Percentiles rank a stretch among this genome's conserved stretches.
Evolutionary conservation across 2,797 vertebrate species (phyloP).

Genomic region (Chromis chromis): DNA sequence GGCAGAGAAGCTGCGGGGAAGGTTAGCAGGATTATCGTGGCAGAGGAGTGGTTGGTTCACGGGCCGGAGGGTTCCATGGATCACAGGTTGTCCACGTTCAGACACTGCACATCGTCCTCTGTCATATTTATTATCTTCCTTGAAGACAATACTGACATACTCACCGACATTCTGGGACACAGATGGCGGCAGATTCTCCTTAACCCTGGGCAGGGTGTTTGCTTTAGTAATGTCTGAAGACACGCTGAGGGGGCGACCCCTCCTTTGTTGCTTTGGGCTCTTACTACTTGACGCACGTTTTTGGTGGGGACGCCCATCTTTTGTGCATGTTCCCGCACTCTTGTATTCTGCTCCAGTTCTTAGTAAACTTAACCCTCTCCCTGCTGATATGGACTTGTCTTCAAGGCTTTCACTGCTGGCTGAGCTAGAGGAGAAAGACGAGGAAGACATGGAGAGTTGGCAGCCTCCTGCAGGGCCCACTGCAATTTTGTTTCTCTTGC

Average conservation of each 20-base stretch:
- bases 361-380: conserved; percentile 74
- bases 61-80: conserved; percentile 76
- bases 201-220: conserved; percentile 85
- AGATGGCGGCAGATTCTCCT: conserved; percentile 80
- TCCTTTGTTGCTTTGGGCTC: conserved; percentile 82
- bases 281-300: conserved; percentile 78
- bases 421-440: conserved; percentile 88
- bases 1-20: conserved; percentile 86
- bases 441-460: conserved; percentile 86
- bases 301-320: conserved; percentile 80
- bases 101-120: conserved; percentile 46
- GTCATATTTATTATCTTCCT: conserved; percentile 69
- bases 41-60: conserved; percentile 75
- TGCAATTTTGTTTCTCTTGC: conserved; percentile 79
- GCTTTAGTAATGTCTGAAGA: conserved; percentile 86
- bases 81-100: conserved; percentile 66
- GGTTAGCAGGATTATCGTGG: conserved; percentile 77
- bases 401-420: conserved; percentile 90
- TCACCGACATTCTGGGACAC: conserved; percentile 83
- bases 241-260: conserved; percentile 75
- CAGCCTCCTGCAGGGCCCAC: conserved; percentile 78
- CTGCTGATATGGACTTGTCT: conserved; percentile 81
- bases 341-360: conserved; percentile 74
- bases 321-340: conserved; percentile 71
- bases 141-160: conserved; percentile 85